Base-by-base conservation (phyloP, 2,888 invertebrate genomes). In the Lasioglossum malachurum region DNA sequence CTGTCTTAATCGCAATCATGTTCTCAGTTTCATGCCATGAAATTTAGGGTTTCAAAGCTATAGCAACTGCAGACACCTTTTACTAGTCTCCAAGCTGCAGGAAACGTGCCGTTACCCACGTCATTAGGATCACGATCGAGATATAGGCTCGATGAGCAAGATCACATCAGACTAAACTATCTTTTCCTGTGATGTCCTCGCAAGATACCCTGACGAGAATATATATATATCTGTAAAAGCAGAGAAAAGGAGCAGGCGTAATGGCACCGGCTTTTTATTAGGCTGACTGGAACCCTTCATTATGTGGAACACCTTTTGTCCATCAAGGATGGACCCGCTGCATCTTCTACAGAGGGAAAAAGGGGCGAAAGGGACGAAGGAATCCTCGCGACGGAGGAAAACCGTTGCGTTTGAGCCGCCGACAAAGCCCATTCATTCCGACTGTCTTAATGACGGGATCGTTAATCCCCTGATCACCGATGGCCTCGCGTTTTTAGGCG, bases 261-360 rank as follows among this genome's bases (percentile, higher is more conserved):
- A 92, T 91, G 90, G 85, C 84, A 88, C 88, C 88, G 88, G 88
- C 89, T 92, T 92, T 92, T 93, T 92, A 92, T 93, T 92, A 92
- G 90, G 82, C 86, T 77, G 86, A 91, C 92, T 91, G 75, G 87
- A 92, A 92, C 93, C 92, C 87, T 91, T 93, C 92, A 93, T 94
- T 93, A 93, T 84, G 83, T 83, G 88, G 88, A 90, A 92, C 92
- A 93, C 90, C 91, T 92, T 94, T 94, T 92, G 92, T 92, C 89
- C 89, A 83, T 74, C 86, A 81, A 81, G 86, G 81, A 83, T 87
- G 84, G 84, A 83, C 85, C 78, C 80, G 87, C 82, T 87, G 88
- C 83, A 57, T 74, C 78, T 67, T 67, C 44, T 53, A 35, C 67
- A 71, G 75, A 77, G 76, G 84, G 75, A 77, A 86, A 80, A 81